These are phyloP conservation scores for Tricholaema leucomelas DNA, from an alignment of 2,113 vertebrate species.

Conservation along the genomic window DNA sequence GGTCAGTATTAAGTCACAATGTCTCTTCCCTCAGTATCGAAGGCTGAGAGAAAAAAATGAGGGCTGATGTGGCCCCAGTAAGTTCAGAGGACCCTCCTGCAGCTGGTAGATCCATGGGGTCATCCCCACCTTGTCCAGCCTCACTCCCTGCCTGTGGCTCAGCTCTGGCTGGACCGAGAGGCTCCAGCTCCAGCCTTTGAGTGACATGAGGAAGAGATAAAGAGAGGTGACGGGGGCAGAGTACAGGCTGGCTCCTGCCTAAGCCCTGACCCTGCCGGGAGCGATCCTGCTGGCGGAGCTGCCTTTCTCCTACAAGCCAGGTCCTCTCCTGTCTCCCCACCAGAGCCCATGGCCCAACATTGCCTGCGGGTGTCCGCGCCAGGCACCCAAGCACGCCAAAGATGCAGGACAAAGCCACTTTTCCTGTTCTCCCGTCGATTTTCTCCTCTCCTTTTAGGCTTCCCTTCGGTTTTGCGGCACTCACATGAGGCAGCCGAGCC, in stretches of 20 bases:
- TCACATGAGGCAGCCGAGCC: neutral
- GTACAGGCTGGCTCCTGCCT: neutral
- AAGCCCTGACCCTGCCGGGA: rapidly evolving
- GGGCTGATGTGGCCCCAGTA: no score
- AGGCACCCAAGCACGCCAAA: neutral
- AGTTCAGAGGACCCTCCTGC: neutral
- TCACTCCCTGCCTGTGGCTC: neutral
- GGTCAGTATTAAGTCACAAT: no score
- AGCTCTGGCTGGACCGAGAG: neutral
- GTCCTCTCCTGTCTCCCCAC: rapidly evolving
- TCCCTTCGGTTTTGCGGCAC: neutral
- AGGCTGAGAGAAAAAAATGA: neutral
- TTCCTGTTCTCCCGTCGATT: neutral
- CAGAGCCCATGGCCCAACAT: no score
- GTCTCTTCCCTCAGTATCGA: neutral
- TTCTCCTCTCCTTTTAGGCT: neutral
- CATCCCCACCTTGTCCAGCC: neutral
- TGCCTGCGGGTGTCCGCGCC: neutral
- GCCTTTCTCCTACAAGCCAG: neutral
- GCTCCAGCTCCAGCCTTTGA: neutral
- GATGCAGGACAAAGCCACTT: neutral
- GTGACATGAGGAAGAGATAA: neutral
- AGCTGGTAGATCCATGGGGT: rapidly evolving
- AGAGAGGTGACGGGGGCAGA: neutral
- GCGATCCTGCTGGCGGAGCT: rapidly evolving